Base-by-base conservation (phyloP, 2,113 vertebrate species). In the Plectropomus leopardus region DNA sequence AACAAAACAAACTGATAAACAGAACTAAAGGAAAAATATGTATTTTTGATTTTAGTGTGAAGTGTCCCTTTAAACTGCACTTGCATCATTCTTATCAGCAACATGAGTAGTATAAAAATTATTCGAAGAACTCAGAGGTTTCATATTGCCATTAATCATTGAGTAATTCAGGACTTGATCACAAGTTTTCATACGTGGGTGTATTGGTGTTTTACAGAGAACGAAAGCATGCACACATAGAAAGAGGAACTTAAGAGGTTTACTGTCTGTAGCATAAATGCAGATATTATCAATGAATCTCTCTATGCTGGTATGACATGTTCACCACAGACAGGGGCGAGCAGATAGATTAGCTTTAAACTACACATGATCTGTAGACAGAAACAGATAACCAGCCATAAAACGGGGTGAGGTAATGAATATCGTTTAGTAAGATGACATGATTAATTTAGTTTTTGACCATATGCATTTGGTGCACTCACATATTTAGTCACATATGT, bases 201-300 rank as follows among this genome's bases (percentile, higher is more conserved):
- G 54, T 32, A 11, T 19, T 8, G n/a, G 30, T 54, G 59, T 17
- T 17, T 60, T 3, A 36, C 40, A 15, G 44, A 16, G 1, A 51
- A 23, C 30, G 15, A 59, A 51, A 32, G 3, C 5, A 4, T 7
- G 6, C 0, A 53, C 9, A 47, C 42, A 34, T 15, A 1, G 23
- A 65, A 79, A 76, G 44, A 88, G 71, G 75, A 85, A 85, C 47
- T 51, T 30, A 0, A 0, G 24, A 11, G 32, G 30, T 58, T 72
- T 47, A 53, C 16, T 3, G n/a, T 19, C 5, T 5, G 17, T 44
- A 14, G 57, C n/a, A 1, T 14, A 28, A 44, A 7, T 28, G 5
- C 3, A 23, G 4, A 42, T 5, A 5, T 10, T 13, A 8, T 45
- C 7, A 26, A 70, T 60, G 50, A 24, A 60, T 60, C 9, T 36